A percentile compares a stretch with the other conserved stretches of the same genome.
Evolutionary conservation across 1,140 invertebrate species (phyloP).

Genomic region (Phymastichus coffea): DNA sequence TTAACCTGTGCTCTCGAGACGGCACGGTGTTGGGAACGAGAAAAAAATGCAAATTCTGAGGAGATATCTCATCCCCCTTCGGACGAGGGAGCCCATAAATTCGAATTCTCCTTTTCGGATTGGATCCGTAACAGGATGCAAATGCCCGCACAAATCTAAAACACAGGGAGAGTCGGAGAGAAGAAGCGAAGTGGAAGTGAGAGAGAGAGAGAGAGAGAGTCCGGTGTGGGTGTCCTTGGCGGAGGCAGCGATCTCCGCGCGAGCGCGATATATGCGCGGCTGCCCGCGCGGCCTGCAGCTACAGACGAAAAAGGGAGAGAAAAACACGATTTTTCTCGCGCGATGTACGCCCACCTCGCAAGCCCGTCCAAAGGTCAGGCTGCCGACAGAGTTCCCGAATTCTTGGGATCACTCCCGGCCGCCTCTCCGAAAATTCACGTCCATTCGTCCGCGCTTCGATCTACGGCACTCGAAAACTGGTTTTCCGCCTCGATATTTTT

Average conservation of each 20-base stretch:
- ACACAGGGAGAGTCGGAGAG: slow-evolving; percentile 25
- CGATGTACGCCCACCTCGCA: background rate
- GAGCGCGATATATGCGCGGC: slow-evolving; percentile 34
- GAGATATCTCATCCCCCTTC: background rate
- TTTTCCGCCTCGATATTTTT: too few relatives aligned
- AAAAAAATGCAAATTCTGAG: slow-evolving; percentile 1
- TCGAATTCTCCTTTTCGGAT: slow-evolving; percentile 1
- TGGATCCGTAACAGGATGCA: slow-evolving; percentile 1
- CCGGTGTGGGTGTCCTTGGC: too few relatives aligned
- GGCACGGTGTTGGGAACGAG: too few relatives aligned
- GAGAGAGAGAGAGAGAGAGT: too few relatives aligned
- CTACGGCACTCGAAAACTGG: too few relatives aligned
- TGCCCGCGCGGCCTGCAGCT: too few relatives aligned
- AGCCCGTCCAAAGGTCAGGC: background rate
- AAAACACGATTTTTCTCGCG: slow-evolving; percentile 1
- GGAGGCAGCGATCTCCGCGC: slow-evolving; percentile 46
- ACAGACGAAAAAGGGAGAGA: background rate
- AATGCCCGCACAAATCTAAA: background rate
- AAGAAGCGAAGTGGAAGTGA: too few relatives aligned
- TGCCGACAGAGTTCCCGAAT: too few relatives aligned
- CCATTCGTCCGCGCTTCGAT: too few relatives aligned
- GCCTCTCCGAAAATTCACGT: too few relatives aligned
- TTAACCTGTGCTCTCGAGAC: background rate
- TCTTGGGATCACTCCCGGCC: too few relatives aligned
- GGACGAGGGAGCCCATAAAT: slow-evolving; percentile 7